These are phyloP conservation scores for Bradypodion ventrale DNA, from an alignment of 2,797 vertebrate species.

Conservation along the genomic window DNA sequence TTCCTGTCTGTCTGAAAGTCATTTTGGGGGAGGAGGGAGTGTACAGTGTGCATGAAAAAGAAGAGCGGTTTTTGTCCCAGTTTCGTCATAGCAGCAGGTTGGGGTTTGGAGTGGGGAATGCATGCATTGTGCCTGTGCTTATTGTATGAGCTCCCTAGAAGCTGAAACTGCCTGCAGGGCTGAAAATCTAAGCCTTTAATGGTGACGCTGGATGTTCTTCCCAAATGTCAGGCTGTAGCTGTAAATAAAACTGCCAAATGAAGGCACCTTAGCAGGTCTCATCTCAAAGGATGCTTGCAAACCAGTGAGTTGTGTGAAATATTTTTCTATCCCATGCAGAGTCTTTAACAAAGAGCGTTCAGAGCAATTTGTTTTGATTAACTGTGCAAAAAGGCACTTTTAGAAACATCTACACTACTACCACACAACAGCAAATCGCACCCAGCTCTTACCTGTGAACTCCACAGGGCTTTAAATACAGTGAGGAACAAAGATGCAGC, in stretches of 20 bases:
- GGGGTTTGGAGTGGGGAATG: neutral
- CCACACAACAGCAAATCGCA: neutral
- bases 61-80: neutral
- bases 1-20: slow-evolving; percentile 3
- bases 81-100: neutral
- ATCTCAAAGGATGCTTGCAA: neutral
- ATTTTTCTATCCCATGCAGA: neutral
- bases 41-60: neutral
- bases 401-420: neutral
- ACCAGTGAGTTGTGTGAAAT: neutral
- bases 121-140: slow-evolving; percentile 17
- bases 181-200: slow-evolving; percentile 6
- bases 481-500: neutral
- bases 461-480: neutral
- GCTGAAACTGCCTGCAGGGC: fast-evolving
- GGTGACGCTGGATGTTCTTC: slow-evolving; percentile 9
- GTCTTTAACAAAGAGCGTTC: slow-evolving; percentile 6
- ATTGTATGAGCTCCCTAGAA: neutral
- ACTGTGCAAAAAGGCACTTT: neutral
- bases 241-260: slow-evolving; percentile 28
- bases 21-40: neutral
- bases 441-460: neutral
- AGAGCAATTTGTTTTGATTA: neutral
- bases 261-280: neutral
- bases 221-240: slow-evolving; percentile 10